Evolutionary conservation across 1,140 invertebrate genomes (phyloP).

Genomic region (Neotoxoptera formosana): DNA sequence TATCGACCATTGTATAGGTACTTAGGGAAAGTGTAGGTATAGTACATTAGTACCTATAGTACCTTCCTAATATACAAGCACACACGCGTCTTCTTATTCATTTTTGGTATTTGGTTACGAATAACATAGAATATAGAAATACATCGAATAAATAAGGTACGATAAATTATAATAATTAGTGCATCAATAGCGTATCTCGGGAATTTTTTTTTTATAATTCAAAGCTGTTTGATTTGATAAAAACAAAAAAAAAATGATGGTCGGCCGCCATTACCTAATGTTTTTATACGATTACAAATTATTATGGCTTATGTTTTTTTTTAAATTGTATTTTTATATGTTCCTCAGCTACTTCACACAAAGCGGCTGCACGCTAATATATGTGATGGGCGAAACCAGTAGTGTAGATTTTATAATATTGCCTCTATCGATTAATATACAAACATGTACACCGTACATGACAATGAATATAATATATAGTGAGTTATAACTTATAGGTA

Average conservation of each 20-base stretch:
- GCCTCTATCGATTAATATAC: neutral
- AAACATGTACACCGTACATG: neutral
- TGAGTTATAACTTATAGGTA: neutral
- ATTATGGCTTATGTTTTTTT: neutral
- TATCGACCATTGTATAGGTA: neutral
- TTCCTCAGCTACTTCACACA: neutral
- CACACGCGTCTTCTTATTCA: neutral
- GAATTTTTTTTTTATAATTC: neutral
- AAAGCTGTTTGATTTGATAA: neutral
- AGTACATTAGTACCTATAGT: neutral
- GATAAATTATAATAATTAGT: no score
- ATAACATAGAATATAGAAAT: no score
- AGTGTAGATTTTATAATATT: neutral
- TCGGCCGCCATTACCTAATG: neutral
- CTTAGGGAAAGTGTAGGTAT: no score
- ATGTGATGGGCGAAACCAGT: neutral
- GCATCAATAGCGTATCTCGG: neutral
- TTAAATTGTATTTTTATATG: neutral
- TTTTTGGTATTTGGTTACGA: no score
- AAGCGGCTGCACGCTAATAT: neutral
- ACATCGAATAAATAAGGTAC: no score
- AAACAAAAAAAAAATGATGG: neutral
- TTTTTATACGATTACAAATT: neutral
- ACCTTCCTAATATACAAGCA: neutral
- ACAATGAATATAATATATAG: constrained; percentile 7